These are phyloP conservation scores for Cydia amplana DNA, from an alignment of 1,140 invertebrate genomes.

Conservation along the genomic window DNA sequence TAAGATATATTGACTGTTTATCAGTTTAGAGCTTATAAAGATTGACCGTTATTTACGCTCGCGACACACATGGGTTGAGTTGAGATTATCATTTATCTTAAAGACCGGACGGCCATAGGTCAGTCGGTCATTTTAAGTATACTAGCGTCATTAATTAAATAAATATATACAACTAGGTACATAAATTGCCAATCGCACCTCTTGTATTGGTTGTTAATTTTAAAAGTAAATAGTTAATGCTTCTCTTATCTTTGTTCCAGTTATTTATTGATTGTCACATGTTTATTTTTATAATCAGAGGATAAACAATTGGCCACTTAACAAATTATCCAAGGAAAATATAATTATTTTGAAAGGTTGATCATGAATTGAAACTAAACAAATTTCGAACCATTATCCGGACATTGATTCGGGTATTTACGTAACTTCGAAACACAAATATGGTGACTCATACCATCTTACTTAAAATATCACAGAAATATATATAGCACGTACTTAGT, in stretches of 20 bases:
- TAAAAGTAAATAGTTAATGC: background rate
- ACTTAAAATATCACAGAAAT: conserved; percentile 31
- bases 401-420: background rate
- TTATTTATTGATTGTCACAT: background rate
- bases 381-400: background rate
- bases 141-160: conserved; percentile 5
- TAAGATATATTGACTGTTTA: background rate
- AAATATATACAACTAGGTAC: background rate
- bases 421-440: conserved; percentile 17
- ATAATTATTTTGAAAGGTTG: background rate
- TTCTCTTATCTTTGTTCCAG: background rate
- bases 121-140: conserved; percentile 11
- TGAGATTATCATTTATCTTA: conserved; percentile 17
- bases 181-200: background rate
- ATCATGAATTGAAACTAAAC: background rate
- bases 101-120: conserved; percentile 11
- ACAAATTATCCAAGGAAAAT: background rate
- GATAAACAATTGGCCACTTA: background rate
- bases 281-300: background rate
- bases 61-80: background rate
- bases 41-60: conserved; percentile 14
- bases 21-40: background rate
- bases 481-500: conserved; percentile 28
- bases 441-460: conserved; percentile 21
- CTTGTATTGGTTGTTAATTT: background rate